A percentile compares a stretch with the other conserved stretches of the same genome.
These are phyloP conservation scores for Beaufortia kweichowensis DNA, from an alignment of 2,113 vertebrate species.

Conservation along the genomic window DNA sequence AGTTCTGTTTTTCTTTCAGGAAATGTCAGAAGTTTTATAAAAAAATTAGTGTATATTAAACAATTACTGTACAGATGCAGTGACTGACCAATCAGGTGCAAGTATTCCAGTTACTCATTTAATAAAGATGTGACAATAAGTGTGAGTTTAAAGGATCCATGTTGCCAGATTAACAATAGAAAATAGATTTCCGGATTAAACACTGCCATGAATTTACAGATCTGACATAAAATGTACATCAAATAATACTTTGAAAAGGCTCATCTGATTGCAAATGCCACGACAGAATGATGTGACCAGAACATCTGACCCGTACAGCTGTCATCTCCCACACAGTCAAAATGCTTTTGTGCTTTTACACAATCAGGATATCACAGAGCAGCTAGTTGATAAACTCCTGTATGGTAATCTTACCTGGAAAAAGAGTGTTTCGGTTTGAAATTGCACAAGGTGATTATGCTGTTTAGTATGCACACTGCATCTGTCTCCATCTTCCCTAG, in stretches of 20 bases:
- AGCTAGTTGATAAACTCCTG: not conserved
- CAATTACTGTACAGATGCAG: too few species aligned
- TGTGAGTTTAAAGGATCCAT: not conserved
- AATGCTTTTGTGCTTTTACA: not conserved
- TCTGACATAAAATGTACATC: not conserved
- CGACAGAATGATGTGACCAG: not conserved
- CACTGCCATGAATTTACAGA: not conserved
- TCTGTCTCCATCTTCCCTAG: slow-evolving; percentile 48
- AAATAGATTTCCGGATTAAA: not conserved
- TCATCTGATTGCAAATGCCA: not conserved
- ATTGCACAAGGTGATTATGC: slow-evolving; percentile 63
- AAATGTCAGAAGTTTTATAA: not conserved
- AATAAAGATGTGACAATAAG: too few species aligned
- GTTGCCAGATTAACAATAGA: too few species aligned
- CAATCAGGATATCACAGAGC: slow-evolving; percentile 4
- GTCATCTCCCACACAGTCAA: not conserved
- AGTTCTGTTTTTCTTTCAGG: not conserved
- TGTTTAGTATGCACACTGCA: slow-evolving; percentile 54
- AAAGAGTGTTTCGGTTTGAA: slow-evolving; percentile 60
- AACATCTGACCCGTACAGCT: not conserved
- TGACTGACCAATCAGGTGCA: too few species aligned
- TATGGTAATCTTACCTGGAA: slow-evolving; percentile 33
- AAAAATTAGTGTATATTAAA: too few species aligned
- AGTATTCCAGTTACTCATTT: too few species aligned
- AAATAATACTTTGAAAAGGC: not conserved